Evolutionary conservation across 2,888 invertebrate genomes (phyloP), one percentile per base, ranked within the genome.

Genomic region (Epinotia brunnichana): DNA sequence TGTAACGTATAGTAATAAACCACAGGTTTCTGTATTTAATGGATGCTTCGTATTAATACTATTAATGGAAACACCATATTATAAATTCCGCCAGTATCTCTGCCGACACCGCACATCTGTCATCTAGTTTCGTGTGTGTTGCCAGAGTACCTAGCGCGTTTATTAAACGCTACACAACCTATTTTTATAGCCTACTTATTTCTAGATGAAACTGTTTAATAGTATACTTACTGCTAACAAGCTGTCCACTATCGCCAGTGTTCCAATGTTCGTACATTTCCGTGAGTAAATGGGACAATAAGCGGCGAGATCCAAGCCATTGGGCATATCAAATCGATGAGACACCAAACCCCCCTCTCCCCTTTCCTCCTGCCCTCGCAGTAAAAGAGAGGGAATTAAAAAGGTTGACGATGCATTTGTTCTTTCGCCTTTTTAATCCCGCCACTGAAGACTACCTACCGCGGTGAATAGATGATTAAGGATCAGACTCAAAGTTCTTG

Each of bases 211-310:
- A 44, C 44, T 35, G 11, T 19, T n/a, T 13, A 2, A 19, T 53
- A 15, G n/a, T n/a, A n/a, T n/a, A n/a, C n/a, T n/a, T 39, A 70
- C 53, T 56, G 62, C 11, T 19, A 9, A 17, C 24, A 29, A 60
- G 41, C 64, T 41, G 39, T 64, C 39, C 29, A 53, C 64, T 66
- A 11, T 44, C 17, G 13, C n/a, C 21, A 61, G 44, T 67, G 60
- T 66, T 66, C 66, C 29, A 53, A 74, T 81, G 76, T 76, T 79
- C 79, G 76, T 76, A 79, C 80, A 84, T 84, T 84, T 81, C 82
- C 81, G 80, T 82, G 82, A 87, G 85, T 84, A 85, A 88, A 88
- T 85, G 79, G 83, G 81, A 90, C 88, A 89, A 88, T 87, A 86
- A 82, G 81, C 75, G 80, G 79, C 77, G 79, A 79, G 83, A 88